phyloP scores from a whole-genome alignment of 2,797 vertebrate genomes.

The Petrocephalus schoutedeni region DNA sequence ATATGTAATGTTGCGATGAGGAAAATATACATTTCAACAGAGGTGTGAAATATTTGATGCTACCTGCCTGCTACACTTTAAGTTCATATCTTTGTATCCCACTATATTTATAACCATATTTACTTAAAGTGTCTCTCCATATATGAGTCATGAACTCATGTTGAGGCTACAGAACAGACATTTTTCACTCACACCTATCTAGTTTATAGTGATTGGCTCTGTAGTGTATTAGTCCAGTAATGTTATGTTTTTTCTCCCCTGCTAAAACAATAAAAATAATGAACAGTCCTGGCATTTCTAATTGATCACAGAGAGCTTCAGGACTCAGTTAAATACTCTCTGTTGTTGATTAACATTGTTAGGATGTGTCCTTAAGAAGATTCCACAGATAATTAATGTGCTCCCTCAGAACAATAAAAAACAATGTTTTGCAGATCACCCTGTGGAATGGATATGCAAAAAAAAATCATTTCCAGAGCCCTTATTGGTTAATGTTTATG shows the following conservation, averaged over 20 bases:
- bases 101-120: background rate
- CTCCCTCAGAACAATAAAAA: background rate
- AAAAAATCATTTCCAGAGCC: background rate
- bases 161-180: background rate
- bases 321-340: background rate
- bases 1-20: background rate
- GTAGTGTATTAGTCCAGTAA: background rate
- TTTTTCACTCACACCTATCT: background rate
- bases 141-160: background rate
- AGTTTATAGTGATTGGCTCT: background rate
- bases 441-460: background rate
- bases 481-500: background rate
- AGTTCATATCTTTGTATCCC: background rate
- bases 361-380: constrained; percentile 2
- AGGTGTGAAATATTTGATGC: background rate
- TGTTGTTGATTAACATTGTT: background rate
- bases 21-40: background rate
- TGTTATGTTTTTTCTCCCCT: background rate
- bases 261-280: background rate
- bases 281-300: background rate
- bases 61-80: background rate
- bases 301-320: background rate
- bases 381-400: background rate
- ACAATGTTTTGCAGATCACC: background rate
- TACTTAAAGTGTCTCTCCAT: background rate